A percentile compares a stretch with the other conserved stretches of the same genome.
These are phyloP conservation scores for Archocentrus centrarchus DNA, from an alignment of 2,113 vertebrate species.

Conservation along the genomic window DNA sequence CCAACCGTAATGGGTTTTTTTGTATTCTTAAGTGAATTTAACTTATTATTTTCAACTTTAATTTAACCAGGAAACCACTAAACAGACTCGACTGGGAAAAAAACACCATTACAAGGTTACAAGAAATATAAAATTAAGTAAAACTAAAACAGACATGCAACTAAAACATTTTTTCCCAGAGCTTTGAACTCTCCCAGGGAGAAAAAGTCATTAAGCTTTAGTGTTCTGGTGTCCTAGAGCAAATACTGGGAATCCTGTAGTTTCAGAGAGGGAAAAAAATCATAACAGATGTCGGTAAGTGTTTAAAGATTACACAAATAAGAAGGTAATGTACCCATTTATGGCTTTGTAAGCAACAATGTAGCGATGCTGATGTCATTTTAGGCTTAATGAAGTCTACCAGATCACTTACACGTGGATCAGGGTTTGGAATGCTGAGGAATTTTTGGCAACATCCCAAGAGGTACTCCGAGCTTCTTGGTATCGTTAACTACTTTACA, in stretches of 20 bases:
- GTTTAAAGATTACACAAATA: not conserved
- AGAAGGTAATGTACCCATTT: not conserved
- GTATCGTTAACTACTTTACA: not conserved
- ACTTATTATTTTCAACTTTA: not conserved
- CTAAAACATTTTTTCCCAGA: not conserved
- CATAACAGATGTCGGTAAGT: not conserved
- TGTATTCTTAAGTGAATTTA: not conserved
- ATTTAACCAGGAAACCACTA: not conserved
- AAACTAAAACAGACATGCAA: not conserved
- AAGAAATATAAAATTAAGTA: not conserved
- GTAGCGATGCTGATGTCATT: not conserved
- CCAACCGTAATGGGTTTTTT: not conserved
- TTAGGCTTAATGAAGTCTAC: not conserved
- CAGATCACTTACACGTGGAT: not conserved
- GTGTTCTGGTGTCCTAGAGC: not conserved
- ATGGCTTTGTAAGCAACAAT: not conserved
- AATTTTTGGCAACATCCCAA: not conserved
- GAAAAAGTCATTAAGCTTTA: not conserved
- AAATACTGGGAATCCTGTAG: not conserved
- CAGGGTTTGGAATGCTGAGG: not conserved
- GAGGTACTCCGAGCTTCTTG: not conserved
- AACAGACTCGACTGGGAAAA: not conserved
- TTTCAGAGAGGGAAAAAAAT: not conserved
- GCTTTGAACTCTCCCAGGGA: not conserved
- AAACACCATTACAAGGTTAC: not conserved